Evolutionary conservation across 53 echinoderm and acorn worm genomes (phyloP), one percentile per base, ranked within the genome.

Genomic region (Henricia sp.): DNA sequence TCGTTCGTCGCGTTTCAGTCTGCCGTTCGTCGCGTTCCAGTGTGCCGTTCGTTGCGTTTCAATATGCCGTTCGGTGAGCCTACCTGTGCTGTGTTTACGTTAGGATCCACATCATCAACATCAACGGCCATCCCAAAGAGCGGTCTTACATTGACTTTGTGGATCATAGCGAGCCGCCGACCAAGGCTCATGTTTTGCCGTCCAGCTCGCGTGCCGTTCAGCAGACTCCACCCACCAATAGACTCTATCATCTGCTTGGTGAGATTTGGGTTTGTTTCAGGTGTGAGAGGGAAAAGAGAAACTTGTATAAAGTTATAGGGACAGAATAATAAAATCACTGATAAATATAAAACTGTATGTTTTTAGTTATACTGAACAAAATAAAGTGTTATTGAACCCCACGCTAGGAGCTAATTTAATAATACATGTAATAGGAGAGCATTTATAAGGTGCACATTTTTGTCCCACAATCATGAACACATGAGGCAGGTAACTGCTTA

Each of bases 101-200:
- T 85, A 10, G 93, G 89, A 60, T 95, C 89, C 44, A 75, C 89
- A 44, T 95, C 93, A 82, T 95, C 95, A 1, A 87, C 48, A 19
- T 72, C 68, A 0, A 89, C 60, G 43, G 39, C 62, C 93, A 95
- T 84, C n/a, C 12, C 36, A 39, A 95, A 91, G 54, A 93, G 72
- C 3, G 93, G 72, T 8, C 70, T 39, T 38, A 87, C 37, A 35
- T 89, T 83, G 28, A 73, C 14, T 11, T 77, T 54, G 16, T 67
- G 51, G 1, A 92, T 0, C 29, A 37, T 37, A 30, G 54, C 50
- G 19, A 87, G 84, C 63, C 85, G 67, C 23, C 82, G 34, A 24
- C 43, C 85, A 4, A 34, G 34, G 27, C 26, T 27, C 4, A 44
- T 37, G 50, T 86, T 62, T 26, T 92, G 89, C 23, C 70, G 39